Percentiles rank a stretch among this genome's conserved stretches.
These are phyloP conservation scores for Gymnocephalus cernua DNA, from an alignment of 2,113 vertebrate species.

Conservation along the genomic window DNA sequence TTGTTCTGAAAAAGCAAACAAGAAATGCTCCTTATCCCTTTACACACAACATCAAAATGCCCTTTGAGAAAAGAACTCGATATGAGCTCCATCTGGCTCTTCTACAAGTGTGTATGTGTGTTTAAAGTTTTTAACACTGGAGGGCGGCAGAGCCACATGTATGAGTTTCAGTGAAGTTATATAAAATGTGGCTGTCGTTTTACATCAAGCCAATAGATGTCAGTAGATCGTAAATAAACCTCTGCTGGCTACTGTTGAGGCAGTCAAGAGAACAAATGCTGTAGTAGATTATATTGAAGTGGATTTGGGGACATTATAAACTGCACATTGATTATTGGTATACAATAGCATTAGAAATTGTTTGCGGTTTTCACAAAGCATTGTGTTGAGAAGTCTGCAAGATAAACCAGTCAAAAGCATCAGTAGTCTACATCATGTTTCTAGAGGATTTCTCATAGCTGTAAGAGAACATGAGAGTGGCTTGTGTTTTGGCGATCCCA, in stretches of 20 bases:
- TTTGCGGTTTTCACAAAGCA: not conserved
- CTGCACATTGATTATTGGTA: not conserved
- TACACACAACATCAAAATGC: conserved; percentile 38
- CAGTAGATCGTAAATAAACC: conserved; percentile 36
- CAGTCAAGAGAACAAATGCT: not conserved
- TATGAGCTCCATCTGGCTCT: conserved; percentile 33
- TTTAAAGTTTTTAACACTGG: conserved; percentile 43
- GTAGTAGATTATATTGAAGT: not conserved
- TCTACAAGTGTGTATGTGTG: not conserved
- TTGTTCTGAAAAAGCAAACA: not conserved
- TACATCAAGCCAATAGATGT: conserved; percentile 53
- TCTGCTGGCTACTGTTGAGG: not conserved
- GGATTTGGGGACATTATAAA: conserved; percentile 1
- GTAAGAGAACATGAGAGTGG: not conserved
- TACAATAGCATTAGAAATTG: not conserved
- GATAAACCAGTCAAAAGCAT: not conserved
- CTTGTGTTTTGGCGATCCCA: not conserved
- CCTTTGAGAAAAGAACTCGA: conserved; percentile 28
- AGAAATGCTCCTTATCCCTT: not conserved
- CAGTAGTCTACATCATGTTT: not conserved
- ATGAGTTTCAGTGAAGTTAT: conserved; percentile 28
- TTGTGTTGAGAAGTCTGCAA: not conserved
- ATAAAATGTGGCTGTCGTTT: conserved; percentile 38
- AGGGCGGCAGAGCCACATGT: conserved; percentile 22
- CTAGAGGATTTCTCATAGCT: not conserved